These are phyloP conservation scores for Lethocerus indicus DNA, from an alignment of 1,140 invertebrate species.

Conservation along the genomic window DNA sequence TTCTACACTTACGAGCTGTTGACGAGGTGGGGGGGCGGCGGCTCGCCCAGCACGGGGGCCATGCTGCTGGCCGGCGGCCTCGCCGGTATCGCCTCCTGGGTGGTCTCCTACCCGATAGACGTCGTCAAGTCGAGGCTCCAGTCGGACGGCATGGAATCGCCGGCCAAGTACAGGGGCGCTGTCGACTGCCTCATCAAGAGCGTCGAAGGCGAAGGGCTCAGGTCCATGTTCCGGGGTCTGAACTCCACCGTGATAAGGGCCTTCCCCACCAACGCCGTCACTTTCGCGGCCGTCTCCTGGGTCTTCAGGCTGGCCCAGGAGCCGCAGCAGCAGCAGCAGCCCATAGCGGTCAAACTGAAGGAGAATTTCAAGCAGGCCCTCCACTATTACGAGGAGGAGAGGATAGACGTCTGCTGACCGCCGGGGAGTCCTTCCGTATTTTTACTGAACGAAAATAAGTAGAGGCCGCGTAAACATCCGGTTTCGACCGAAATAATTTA, in stretches of 20 bases:
- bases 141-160: conserved; percentile 38
- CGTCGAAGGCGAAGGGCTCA: conserved; percentile 43
- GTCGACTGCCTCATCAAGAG: conserved; percentile 55
- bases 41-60: conserved; percentile 24
- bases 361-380: too few relatives aligned
- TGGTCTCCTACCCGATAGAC: conserved; percentile 72
- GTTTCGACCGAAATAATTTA: too few relatives aligned
- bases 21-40: conserved; percentile 24
- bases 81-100: conserved; percentile 72
- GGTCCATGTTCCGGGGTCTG: conserved; percentile 49
- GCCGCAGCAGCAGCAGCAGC: too few relatives aligned
- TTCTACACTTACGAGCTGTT: conserved; percentile 60
- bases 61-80: conserved; percentile 63
- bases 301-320: conserved; percentile 32
- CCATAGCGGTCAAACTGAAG: too few relatives aligned
- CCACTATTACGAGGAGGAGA: too few relatives aligned
- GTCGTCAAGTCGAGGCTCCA: conserved; percentile 80
- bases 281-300: conserved; percentile 73
- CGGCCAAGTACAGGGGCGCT: conserved; percentile 40
- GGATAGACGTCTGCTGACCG: too few relatives aligned
- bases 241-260: conserved; percentile 62
- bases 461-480: too few relatives aligned
- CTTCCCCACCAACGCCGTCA: conserved; percentile 84
- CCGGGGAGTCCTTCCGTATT: too few relatives aligned
- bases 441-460: too few relatives aligned